Base-by-base conservation (phyloP, 2,888 invertebrate species). In the Drosophila neonasuta region DNA sequence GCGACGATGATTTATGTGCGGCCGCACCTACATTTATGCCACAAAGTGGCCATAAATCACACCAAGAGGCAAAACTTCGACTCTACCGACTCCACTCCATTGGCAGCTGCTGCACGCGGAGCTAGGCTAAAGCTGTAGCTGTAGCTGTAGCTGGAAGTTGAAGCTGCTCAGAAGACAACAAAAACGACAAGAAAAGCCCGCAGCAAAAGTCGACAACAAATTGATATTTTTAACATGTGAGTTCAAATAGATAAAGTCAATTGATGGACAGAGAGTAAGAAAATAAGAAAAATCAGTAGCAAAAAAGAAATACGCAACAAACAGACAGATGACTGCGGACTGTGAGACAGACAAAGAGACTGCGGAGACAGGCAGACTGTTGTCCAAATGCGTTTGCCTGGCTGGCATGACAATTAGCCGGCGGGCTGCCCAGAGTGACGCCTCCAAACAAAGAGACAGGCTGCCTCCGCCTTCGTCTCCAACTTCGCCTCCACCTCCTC, bases 231-330 rank as follows among this genome's bases (percentile, higher is more conserved):
- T 82, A 82, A 82, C 81, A 82, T 82, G 82, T 69, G 81, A 85
- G 81, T 82, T 82, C 81, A 82, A 82, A 82, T 85, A 82, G 81
- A 82, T 82, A 86, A 86, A 86, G 84, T 79, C 83, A 83, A 82
- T 86, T 83, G 80, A 83, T 86, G 81, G 84, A 84, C 80, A 68
- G 64, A 77, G 79, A 67, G 80, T 79, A 81, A 69, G 60, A 71
- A 79, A 79, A 79, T 74, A 83, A 82, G 74, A 85, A 78, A 82
- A 85, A 82, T 82, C 86, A 82, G 80, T 80, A 82, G 83, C 86
- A 54, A 70, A 69, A 62, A 46, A 24, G 17, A 15, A 34, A 36
- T 11, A 65, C 46, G 62, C 77, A 68, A 71, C 58, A 36, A 56
- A 46, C 48, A 55, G 39, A 59, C 58, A 59, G 50, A 67, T 54